Evolutionary conservation across 2,888 invertebrate genomes (phyloP), one percentile per base, ranked within the genome.

Genomic region (Apamea monoglypha): DNA sequence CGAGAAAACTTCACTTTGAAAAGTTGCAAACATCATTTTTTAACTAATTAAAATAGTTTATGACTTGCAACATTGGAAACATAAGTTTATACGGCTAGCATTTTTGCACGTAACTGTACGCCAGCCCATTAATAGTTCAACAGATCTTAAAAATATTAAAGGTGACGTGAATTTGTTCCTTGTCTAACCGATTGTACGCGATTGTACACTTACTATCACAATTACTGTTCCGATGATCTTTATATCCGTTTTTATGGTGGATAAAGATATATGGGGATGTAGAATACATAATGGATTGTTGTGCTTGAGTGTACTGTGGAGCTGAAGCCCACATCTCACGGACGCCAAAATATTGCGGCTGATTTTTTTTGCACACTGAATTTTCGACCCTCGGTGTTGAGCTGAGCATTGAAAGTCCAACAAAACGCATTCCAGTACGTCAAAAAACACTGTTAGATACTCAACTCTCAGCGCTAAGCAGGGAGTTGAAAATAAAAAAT

Each of bases 161-260:
- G 32, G 78, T 77, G 70, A 82, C 63, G 50, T 71, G 29, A 74
- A 81, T 70, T 74, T 73, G 64, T 78, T 32, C 72, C 67, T 66
- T 71, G 63, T 61, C 73, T 67, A 76, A 63, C 78, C 75, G 47
- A 72, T 50, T 66, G 78, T 68, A 66, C 63, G 68, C 67, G 77
- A 85, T 61, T 59, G 71, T 82, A 80, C 74, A 21, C 53, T 59
- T 53, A 73, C 53, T 75, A 59, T 66, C 50, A 56, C 64, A 70
- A 74, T 77, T 61, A 81, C 63, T 76, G 50, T 78, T 70, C 64
- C 32, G 63, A 80, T 84, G 36, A 87, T 87, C n/a, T 78, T 78
- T 78, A 80, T 78, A 71, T 47, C 59, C 44, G 18, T 44, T 73
- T 83, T 75, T 59, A 78, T 66, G 50, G 44, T 61, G 36, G 78